Evolutionary conservation across 2,797 vertebrate genomes (phyloP).

Genomic region (Oreochromis grahami): DNA sequence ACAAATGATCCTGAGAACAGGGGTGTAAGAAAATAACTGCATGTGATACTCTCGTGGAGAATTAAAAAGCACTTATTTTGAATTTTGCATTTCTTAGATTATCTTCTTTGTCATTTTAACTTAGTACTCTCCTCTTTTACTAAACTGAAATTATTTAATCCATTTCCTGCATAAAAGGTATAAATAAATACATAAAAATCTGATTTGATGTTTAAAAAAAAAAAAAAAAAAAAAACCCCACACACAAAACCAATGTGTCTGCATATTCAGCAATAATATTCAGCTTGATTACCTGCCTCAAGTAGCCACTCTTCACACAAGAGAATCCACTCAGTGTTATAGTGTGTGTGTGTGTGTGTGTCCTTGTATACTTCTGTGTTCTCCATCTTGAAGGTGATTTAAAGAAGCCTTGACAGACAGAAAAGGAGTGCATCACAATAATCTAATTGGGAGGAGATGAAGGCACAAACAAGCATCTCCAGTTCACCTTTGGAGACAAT

Average conservation of each 20-base stretch:
- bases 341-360: not conserved
- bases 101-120: not conserved
- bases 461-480: not conserved
- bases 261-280: not conserved
- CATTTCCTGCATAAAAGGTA: not conserved
- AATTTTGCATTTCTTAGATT: fast-evolving
- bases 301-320: not conserved
- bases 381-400: not conserved
- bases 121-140: not conserved
- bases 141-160: not conserved
- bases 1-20: fast-evolving
- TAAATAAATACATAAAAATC: not conserved
- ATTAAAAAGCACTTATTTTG: fast-evolving
- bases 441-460: not conserved
- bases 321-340: not conserved
- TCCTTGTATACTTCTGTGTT: not conserved
- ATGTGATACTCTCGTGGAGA: not conserved
- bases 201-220: not conserved
- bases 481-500: not conserved
- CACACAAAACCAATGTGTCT: fast-evolving
- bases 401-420: not conserved
- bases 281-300: conserved; percentile 25
- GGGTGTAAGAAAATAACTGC: not conserved
- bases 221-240: too few relatives aligned
- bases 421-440: not conserved